phyloP scores from a whole-genome alignment of 2,797 vertebrate species.

The Bradypodion ventrale region DNA sequence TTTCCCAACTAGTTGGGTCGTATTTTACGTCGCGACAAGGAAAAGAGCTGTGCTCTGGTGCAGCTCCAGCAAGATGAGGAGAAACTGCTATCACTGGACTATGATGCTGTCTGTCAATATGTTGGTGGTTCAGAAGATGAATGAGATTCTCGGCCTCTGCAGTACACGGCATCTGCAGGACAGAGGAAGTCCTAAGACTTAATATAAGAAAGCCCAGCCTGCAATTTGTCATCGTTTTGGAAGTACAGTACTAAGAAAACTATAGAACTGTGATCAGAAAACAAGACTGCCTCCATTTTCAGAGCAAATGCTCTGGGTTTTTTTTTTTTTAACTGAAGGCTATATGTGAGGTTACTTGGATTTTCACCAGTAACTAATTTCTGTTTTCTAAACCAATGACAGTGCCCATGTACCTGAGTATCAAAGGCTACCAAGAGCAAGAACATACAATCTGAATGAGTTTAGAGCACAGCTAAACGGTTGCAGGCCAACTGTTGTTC shows the following conservation, averaged over 20 bases:
- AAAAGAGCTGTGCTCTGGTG: constrained; percentile 82
- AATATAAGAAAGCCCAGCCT: neutral
- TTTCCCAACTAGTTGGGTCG: constrained; percentile 79
- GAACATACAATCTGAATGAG: neutral
- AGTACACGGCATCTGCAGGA: neutral
- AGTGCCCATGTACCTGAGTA: neutral
- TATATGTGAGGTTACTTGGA: neutral
- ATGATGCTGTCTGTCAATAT: constrained; percentile 88
- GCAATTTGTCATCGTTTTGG: neutral
- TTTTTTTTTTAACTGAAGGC: neutral
- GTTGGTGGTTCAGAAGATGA: constrained; percentile 73
- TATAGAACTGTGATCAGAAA: neutral
- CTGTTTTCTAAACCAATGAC: neutral
- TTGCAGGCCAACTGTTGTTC: constrained; percentile 2
- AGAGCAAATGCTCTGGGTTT: neutral
- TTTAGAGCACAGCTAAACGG: neutral
- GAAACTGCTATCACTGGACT: constrained; percentile 81
- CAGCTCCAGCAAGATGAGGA: constrained; percentile 82
- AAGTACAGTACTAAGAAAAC: neutral
- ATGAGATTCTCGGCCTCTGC: constrained; percentile 12
- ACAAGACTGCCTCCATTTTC: neutral
- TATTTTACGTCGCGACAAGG: constrained; percentile 83
- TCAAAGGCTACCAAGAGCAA: neutral
- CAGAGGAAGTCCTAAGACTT: neutral
- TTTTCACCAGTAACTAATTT: neutral